phyloP scores from a whole-genome alignment of 2,888 invertebrate species.

The Cryptophagus acutangulus region DNA sequence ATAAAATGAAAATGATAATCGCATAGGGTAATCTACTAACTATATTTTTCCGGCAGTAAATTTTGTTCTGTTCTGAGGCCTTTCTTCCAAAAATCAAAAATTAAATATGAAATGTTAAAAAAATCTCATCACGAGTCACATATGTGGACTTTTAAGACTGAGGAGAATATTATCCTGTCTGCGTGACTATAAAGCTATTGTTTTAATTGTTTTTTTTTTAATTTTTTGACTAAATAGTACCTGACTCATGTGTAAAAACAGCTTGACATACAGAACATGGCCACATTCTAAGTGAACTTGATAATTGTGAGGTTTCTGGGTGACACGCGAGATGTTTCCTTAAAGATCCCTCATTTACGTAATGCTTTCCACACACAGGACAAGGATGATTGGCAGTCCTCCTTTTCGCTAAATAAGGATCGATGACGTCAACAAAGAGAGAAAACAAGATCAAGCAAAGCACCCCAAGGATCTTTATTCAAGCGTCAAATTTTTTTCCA shows the following conservation, averaged over 20 bases:
- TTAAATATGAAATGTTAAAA: conserved; percentile 12
- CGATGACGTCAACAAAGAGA: conserved; percentile 60
- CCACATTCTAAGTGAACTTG: conserved; percentile 89
- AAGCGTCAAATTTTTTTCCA: too few species aligned
- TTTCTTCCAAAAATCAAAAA: conserved; percentile 3
- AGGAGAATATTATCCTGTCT: conserved; percentile 28
- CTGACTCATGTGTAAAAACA: conserved; percentile 91
- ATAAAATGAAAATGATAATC: neutral
- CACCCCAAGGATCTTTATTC: conserved; percentile 43
- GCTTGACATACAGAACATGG: conserved; percentile 94
- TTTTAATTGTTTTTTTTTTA: conserved; percentile 14
- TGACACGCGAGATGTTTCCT: conserved; percentile 91
- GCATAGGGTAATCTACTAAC: neutral
- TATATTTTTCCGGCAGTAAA: neutral
- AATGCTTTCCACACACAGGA: conserved; percentile 92
- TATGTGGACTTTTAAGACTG: conserved; percentile 27
- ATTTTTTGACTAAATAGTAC: conserved; percentile 50
- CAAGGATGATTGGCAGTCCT: conserved; percentile 92
- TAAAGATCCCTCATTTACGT: conserved; percentile 89
- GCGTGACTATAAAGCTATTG: too few species aligned
- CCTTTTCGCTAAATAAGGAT: conserved; percentile 87
- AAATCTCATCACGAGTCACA: conserved; percentile 16
- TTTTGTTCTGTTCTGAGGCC: neutral
- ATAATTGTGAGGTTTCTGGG: conserved; percentile 83
- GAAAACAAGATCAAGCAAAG: conserved; percentile 45